Evolutionary conservation across 2,888 invertebrate species (phyloP).

Genomic region (Crocallis elinguaria): DNA sequence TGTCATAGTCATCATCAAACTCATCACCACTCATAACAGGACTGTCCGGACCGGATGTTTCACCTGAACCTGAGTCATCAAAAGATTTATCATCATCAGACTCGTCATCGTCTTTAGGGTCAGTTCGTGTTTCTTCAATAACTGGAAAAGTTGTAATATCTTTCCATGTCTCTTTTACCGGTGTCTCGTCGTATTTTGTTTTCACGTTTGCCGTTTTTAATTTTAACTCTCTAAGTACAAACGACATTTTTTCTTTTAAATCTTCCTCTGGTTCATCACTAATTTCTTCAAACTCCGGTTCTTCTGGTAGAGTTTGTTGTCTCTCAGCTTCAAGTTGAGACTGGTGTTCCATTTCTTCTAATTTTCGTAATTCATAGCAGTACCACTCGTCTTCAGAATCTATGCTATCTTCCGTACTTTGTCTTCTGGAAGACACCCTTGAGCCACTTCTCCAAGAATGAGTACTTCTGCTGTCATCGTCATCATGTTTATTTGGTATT

Average conservation of each 20-base stretch:
- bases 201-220: constrained; percentile 86
- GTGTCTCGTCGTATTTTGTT: constrained; percentile 71
- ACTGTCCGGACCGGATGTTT: constrained; percentile 95
- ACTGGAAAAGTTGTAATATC: constrained; percentile 79
- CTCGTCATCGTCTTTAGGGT: constrained; percentile 55
- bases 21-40: constrained; percentile 91
- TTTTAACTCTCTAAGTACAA: constrained; percentile 90
- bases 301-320: constrained; percentile 85
- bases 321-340: constrained; percentile 87
- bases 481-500: constrained; percentile 90
- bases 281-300: constrained; percentile 82
- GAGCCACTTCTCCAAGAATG: constrained; percentile 95
- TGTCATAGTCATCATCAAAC: constrained; percentile 87
- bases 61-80: constrained; percentile 90
- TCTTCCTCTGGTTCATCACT: constrained; percentile 86
- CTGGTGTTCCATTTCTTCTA: constrained; percentile 93
- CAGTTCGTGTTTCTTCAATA: constrained; percentile 74
- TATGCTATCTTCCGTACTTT: constrained; percentile 96
- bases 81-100: constrained; percentile 74
- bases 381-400: constrained; percentile 98
- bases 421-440: constrained; percentile 92
- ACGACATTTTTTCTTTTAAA: constrained; percentile 92
- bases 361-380: constrained; percentile 93
- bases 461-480: constrained; percentile 94
- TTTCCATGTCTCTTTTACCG: constrained; percentile 72